A percentile compares a stretch with the other conserved stretches of the same genome.
phyloP scores from a whole-genome alignment of 2,888 invertebrate species.

The Eupithecia vulgata region DNA sequence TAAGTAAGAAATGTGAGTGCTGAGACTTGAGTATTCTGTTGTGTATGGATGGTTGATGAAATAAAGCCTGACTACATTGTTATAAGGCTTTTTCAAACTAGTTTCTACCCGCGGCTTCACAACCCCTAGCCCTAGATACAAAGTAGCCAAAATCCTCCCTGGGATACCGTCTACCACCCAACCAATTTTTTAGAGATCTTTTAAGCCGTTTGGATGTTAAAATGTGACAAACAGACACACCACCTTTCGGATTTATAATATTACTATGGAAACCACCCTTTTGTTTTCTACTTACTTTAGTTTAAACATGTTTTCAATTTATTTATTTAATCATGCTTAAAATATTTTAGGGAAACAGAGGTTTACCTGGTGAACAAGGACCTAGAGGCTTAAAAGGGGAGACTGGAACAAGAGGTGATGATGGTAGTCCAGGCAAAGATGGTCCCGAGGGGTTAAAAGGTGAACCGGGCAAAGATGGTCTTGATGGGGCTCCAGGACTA shows the following conservation, averaged over 20 bases:
- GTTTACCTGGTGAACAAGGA: conserved; percentile 81
- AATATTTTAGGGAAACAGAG: conserved; percentile 84
- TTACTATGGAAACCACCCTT: background rate
- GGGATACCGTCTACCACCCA: too few relatives aligned
- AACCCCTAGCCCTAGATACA: too few relatives aligned
- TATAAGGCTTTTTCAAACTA: background rate
- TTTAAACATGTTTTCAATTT: background rate
- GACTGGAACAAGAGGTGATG: conserved; percentile 86
- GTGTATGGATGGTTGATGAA: too few relatives aligned
- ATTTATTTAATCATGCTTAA: background rate
- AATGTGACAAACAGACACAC: background rate
- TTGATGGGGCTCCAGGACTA: conserved; percentile 86
- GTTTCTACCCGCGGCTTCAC: background rate
- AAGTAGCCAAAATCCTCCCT: too few relatives aligned
- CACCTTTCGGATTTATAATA: background rate
- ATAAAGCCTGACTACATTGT: too few relatives aligned
- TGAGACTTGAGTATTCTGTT: too few relatives aligned
- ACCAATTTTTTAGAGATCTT: background rate
- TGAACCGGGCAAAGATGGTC: conserved; percentile 88
- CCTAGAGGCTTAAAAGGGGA: conserved; percentile 84
- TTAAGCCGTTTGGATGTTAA: background rate
- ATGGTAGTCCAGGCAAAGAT: conserved; percentile 79
- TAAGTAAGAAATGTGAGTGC: too few relatives aligned
- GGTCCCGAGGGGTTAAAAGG: conserved; percentile 88
- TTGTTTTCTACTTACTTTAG: background rate